Percentiles rank a stretch among this genome's conserved stretches.
Evolutionary conservation across 2,113 vertebrate species (phyloP).

Genomic region (Ibidorhyncha struthersii): DNA sequence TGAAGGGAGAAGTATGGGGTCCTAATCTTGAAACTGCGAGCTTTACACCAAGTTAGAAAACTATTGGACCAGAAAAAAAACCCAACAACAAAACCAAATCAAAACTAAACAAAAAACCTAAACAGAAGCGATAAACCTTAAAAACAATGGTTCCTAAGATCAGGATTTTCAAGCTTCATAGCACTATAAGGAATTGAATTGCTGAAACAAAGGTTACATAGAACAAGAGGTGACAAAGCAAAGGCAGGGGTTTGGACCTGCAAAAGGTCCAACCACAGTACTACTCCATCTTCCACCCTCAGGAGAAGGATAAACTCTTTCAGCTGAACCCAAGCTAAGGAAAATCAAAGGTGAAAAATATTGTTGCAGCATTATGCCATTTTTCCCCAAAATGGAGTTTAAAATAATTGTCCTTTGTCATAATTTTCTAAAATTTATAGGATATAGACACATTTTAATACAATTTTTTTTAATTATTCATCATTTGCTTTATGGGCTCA

Average conservation of each 20-base stretch:
- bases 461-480: neutral
- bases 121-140: neutral
- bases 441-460: neutral
- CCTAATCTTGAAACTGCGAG: neutral
- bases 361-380: neutral
- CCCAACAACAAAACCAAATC: rapidly evolving
- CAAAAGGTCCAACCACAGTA: neutral
- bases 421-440: neutral
- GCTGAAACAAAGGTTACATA: neutral
- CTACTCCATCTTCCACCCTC: neutral
- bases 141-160: neutral
- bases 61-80: rapidly evolving
- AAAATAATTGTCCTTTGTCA: neutral
- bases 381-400: neutral
- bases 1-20: neutral
- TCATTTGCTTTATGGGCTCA: neutral
- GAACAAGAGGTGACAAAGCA: neutral
- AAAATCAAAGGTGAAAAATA: neutral
- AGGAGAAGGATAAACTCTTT: neutral
- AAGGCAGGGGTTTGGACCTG: neutral
- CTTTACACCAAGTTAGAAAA: neutral
- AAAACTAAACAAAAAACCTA: neutral
- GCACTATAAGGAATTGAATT: neutral
- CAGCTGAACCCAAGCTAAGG: neutral
- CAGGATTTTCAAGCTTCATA: neutral